These are phyloP conservation scores for Crotalus helleri DNA, from an alignment of 2,113 vertebrate genomes.

Conservation along the genomic window DNA sequence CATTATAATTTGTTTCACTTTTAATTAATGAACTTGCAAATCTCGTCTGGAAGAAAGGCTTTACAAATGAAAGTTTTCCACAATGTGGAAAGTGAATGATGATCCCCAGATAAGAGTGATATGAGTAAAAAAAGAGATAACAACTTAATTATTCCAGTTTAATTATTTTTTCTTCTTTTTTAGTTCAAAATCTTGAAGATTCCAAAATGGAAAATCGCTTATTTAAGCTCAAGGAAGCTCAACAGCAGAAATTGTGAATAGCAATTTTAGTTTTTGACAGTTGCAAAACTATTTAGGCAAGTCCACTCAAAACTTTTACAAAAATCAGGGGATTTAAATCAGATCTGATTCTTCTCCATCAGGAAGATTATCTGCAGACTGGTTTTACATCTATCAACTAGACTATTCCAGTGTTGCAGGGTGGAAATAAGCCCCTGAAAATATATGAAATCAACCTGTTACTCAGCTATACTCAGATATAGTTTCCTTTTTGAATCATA, in stretches of 20 bases:
- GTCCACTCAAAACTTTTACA: background rate
- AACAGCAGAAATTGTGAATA: constrained; percentile 46
- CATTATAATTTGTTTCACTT: background rate
- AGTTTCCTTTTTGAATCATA: background rate
- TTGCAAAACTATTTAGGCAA: constrained; percentile 2
- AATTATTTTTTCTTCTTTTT: constrained; percentile 8
- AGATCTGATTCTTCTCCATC: background rate
- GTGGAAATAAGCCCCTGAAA: background rate
- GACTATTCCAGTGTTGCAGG: accelerated
- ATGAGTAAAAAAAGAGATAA: background rate
- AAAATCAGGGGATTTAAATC: constrained; percentile 16
- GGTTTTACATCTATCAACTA: background rate
- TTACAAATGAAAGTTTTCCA: background rate
- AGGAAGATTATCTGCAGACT: background rate
- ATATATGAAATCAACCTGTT: background rate
- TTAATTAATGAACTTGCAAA: background rate
- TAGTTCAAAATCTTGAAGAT: constrained; percentile 61
- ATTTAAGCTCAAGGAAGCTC: constrained; percentile 38
- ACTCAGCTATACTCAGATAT: background rate
- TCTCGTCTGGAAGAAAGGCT: background rate
- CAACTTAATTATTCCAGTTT: background rate
- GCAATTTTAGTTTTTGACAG: background rate
- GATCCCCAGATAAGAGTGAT: background rate
- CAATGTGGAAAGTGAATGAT: background rate
- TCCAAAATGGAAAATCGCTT: constrained; percentile 35